Evolutionary conservation across 2,888 invertebrate species (phyloP).

Genomic region (Pristionchus fissidentatus): DNA sequence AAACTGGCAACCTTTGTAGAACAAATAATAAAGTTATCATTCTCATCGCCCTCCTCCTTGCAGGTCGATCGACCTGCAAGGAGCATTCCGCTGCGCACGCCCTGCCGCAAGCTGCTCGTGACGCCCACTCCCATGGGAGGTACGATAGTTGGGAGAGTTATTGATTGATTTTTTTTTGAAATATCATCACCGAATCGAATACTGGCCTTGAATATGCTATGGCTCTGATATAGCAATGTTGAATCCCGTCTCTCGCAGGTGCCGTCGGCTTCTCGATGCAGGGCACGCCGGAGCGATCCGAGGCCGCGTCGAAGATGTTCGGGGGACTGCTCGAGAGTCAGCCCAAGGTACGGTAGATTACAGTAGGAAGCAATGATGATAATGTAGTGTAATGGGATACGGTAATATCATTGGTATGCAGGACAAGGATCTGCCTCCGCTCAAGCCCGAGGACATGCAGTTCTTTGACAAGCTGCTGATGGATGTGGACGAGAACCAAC

Average conservation of each 20-base stretch:
- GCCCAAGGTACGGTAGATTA: constrained; percentile 82
- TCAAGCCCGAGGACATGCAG: constrained; percentile 99
- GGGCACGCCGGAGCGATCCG: constrained; percentile 74
- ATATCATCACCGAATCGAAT: not conserved
- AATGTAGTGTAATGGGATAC: not conserved
- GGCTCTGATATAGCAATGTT: not conserved
- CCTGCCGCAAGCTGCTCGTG: constrained; percentile 95
- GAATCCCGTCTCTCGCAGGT: not conserved
- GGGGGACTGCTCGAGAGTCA: constrained; percentile 85
- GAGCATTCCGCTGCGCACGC: constrained; percentile 95
- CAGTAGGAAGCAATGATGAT: not conserved
- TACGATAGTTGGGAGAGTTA: constrained; percentile 45
- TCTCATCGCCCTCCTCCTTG: too few species aligned
- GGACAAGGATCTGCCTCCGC: constrained; percentile 88
- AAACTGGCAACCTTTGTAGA: too few species aligned
- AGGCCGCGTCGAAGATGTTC: constrained; percentile 55
- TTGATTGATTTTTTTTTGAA: not conserved
- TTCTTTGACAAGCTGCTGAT: constrained; percentile 98
- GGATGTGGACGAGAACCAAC: constrained; percentile 95
- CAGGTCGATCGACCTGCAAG: too few species aligned
- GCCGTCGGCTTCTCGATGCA: constrained; percentile 96
- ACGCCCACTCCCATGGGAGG: constrained; percentile 92
- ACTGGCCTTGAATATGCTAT: not conserved
- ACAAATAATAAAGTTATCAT: too few species aligned
- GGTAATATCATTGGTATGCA: not conserved